Conservation (phyloP, 1,140 invertebrate genomes). For the Meloidogyne exigua region DNA sequence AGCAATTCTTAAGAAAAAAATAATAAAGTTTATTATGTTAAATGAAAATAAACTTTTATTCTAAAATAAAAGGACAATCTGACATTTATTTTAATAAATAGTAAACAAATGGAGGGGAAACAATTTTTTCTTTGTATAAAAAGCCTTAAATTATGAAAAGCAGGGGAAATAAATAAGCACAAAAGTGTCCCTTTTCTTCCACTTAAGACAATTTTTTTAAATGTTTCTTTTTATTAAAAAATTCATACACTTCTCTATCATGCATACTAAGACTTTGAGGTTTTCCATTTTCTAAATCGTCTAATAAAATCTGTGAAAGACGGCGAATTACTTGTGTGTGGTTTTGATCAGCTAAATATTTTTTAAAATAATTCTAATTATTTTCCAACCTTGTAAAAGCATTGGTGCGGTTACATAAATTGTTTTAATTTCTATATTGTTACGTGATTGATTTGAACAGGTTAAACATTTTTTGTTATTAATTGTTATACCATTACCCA, state of each 20-base stretch:
- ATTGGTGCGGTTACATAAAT: neutral
- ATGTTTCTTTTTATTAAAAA: neutral
- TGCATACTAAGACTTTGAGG: neutral
- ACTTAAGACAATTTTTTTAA: too few relatives aligned
- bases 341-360: neutral
- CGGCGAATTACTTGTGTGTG: neutral
- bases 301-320: conserved; percentile 3
- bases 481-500: neutral
- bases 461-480: neutral
- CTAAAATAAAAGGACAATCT: too few relatives aligned
- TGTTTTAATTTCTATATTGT: neutral
- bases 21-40: neutral
- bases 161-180: too few relatives aligned
- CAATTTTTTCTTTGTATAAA: too few relatives aligned
- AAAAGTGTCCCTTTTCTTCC: too few relatives aligned
- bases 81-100: too few relatives aligned
- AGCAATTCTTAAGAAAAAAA: neutral
- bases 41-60: too few relatives aligned
- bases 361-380: neutral
- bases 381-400: neutral
- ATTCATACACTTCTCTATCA: neutral
- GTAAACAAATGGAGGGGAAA: too few relatives aligned
- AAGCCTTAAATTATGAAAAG: too few relatives aligned
- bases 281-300: neutral
- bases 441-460: neutral